phyloP scores from a whole-genome alignment of 2,888 invertebrate species.

The Augiades crinisus region DNA sequence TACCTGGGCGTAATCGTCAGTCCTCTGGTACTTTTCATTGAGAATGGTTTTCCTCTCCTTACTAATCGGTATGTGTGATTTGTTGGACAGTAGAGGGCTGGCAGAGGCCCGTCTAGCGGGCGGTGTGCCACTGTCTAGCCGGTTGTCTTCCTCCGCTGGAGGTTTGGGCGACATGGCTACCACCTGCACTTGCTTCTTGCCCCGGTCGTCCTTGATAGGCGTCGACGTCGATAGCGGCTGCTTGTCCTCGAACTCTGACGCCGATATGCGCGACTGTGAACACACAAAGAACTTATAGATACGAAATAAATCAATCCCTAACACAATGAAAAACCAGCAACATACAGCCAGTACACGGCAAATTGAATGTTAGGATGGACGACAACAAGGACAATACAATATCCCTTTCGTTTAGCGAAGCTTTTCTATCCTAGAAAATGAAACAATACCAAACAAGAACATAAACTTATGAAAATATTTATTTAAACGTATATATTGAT shows the following conservation, averaged over 20 bases:
- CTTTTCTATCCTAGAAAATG: too few species aligned
- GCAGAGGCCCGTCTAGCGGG: constrained; percentile 34
- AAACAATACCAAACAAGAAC: too few species aligned
- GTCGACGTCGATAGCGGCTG: constrained; percentile 64
- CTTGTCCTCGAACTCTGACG: constrained; percentile 44
- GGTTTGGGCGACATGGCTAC: constrained; percentile 69
- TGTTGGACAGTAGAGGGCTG: constrained; percentile 40
- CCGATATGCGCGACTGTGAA: constrained; percentile 42
- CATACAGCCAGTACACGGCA: too few species aligned
- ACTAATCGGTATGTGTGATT: constrained; percentile 43
- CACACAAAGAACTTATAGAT: too few species aligned
- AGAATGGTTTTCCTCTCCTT: constrained; percentile 39
- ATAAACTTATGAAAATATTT: too few species aligned
- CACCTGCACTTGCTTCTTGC: constrained; percentile 52
- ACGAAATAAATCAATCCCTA: too few species aligned
- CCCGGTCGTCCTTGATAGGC: constrained; percentile 52
- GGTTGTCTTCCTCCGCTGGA: constrained; percentile 33
- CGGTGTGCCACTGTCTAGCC: not conserved
- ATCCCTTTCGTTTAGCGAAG: too few species aligned
- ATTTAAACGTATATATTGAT: too few species aligned
- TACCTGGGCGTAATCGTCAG: constrained; percentile 42
- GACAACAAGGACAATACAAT: too few species aligned
- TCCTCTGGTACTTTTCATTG: constrained; percentile 48
- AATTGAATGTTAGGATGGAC: too few species aligned
- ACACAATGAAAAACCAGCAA: too few species aligned